Evolutionary conservation across 2,888 invertebrate species (phyloP), one percentile per base, ranked within the genome.

Genomic region (Didymodactylos carnosus): DNA sequence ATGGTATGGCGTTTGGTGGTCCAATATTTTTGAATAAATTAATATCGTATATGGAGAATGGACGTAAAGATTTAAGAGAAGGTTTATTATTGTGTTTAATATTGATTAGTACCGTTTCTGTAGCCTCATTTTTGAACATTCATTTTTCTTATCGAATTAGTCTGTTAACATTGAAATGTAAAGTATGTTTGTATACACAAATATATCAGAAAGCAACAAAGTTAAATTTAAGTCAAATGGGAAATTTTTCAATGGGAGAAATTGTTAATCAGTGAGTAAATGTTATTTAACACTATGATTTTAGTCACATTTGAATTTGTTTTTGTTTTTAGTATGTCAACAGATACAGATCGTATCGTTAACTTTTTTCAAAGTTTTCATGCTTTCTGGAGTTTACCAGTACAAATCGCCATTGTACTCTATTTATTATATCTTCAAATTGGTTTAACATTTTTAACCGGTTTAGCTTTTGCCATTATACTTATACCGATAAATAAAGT

Each of bases 331-430:
- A 91, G 92, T 78, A 93, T 97, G 91, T 94, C 94, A 40, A 93
- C 93, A 0, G 97, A 98, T 82, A 90, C 91, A 0, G 94, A 95
- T 82, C 87, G 95, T 78, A 91, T 97, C 78, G 91, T 94, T 0
- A 94, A 94, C 83, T 91, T 94, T 29, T 94, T 93, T 83, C 89
- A 92, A 4, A 94, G 93, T 84, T 94, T 98, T 82, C 97, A 97
- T 84, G 89, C 91, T 8, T 86, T 94, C 78, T 97, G 97, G 95
- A 94, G 94, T 83, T 90, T 95, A 80, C 95, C 95, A 10, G 86
- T 94, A 79, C 91, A 91, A 87, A 75, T 82, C n/a, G 80, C 76
- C 11, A 79, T 82, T 8, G 53, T 81, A 8, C 76, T 82, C 72
- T 81, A 79, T 76, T 74, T 80, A 16, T 76, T 80, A 11, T 77